Evolutionary conservation across 2,888 invertebrate species (phyloP), one percentile per base, ranked within the genome.

Genomic region (Oscheius sp.): DNA sequence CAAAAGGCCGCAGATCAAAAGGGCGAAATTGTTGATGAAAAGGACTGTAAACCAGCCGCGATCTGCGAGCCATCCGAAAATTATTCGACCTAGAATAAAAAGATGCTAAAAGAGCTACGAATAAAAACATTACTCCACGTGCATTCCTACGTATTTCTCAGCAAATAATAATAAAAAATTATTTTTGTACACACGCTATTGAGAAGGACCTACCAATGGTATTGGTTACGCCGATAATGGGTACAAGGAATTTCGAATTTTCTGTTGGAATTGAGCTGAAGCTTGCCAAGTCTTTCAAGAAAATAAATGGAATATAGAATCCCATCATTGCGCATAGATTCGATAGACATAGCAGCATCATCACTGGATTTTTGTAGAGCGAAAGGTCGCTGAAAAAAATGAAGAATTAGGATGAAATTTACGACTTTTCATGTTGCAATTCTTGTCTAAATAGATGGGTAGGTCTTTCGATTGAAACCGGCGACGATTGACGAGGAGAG

Each of bases 261-360:
- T 68, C 28, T 6, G 65, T 57, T 4, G 70, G 67, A 38, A 80
- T 66, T 28, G 71, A 50, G 54, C 76, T 70, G 2, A 72, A 65
- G 8, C 66, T 44, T 28, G 84, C 82, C 63, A 85, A 72, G 63
- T 81, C 80, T 63, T 83, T 81, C 26, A 86, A 72, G 76, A 93
- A 95, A 51, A 94, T 91, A 86, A 94, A 95, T 33, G 95, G 95
- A 85, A 95, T 91, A 87, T 94, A 94, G 89, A 94, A 95, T 70
- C 95, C 95, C 86, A 95, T 91, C 87, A 94, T 95, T 61, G 94
- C 94, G 85, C 93, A 91, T 87, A 98, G 94, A 88, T 97, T 98
- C 30, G 95, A 95, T 63, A 94, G 80, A 20, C 92, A 91, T 87
- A 97, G 95, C 68, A 96, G 88, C 74, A 95, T 89, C 87, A 96